Evolutionary conservation across 2,888 invertebrate genomes (phyloP).

Genomic region (Leptinotarsa peninsularis): DNA sequence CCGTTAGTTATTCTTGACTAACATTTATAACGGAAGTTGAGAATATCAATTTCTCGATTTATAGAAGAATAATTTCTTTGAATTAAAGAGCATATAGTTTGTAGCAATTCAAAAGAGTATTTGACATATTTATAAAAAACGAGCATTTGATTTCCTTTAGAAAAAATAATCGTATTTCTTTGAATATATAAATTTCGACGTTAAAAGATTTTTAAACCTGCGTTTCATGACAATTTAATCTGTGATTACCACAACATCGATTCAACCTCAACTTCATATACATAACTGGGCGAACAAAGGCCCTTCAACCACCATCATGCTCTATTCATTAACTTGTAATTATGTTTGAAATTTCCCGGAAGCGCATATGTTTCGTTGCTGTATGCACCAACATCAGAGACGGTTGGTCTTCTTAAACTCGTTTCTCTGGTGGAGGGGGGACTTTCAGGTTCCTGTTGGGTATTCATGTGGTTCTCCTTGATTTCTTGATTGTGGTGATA

Average conservation of each 20-base stretch:
- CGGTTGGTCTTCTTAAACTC: conserved; percentile 37
- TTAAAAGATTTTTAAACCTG: too few species aligned
- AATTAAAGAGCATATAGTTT: too few species aligned
- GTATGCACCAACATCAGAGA: conserved; percentile 56
- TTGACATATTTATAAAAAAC: too few species aligned
- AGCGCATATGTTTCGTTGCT: conserved; percentile 63
- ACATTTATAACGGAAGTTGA: too few species aligned
- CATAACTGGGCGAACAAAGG: conserved; percentile 53
- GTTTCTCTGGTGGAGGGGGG: conserved; percentile 42
- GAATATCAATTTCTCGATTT: too few species aligned
- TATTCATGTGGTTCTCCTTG: conserved; percentile 51
- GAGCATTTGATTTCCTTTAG: too few species aligned
- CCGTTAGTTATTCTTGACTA: too few species aligned
- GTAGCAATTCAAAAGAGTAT: too few species aligned
- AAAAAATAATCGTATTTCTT: too few species aligned
- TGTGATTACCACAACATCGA: conserved; percentile 72
- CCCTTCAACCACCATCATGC: conserved; percentile 63
- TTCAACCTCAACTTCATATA: conserved; percentile 69
- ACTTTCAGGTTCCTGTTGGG: conserved; percentile 41
- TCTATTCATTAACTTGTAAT: conserved; percentile 61
- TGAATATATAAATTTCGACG: too few species aligned
- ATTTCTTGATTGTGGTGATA: conserved; percentile 69
- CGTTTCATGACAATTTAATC: too few species aligned
- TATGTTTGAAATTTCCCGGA: conserved; percentile 62
- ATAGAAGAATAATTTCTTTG: too few species aligned